Percentiles rank a stretch among this genome's conserved stretches.
These are phyloP conservation scores for Drosophila robusta DNA, from an alignment of 2,888 invertebrate species.

Conservation along the genomic window DNA sequence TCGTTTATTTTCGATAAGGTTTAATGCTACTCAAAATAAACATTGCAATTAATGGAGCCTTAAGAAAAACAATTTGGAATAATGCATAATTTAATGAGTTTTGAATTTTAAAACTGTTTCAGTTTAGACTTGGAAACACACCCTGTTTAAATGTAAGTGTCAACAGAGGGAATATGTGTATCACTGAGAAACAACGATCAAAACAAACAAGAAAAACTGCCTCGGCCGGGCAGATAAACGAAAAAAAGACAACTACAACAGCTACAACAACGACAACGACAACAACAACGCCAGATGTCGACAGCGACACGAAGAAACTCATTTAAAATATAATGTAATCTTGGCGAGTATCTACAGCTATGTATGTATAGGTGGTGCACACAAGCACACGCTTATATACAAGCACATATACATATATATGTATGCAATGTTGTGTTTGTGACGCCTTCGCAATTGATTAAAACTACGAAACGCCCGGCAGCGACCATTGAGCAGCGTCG, in stretches of 20 bases:
- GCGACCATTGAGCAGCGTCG: slow-evolving; percentile 25
- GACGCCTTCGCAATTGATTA: slow-evolving; percentile 72
- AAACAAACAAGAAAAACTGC: slow-evolving; percentile 75
- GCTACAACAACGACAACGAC: slow-evolving; percentile 18
- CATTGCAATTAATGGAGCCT: not conserved
- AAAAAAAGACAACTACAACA: slow-evolving; percentile 23
- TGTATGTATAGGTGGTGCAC: not conserved
- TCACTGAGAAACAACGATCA: slow-evolving; percentile 62
- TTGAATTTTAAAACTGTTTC: not conserved
- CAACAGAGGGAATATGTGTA: slow-evolving; percentile 19
- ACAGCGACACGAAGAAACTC: slow-evolving; percentile 33
- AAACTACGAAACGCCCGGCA: slow-evolving; percentile 55
- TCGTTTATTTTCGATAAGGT: not conserved
- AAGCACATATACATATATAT: not conserved
- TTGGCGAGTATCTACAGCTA: slow-evolving; percentile 5
- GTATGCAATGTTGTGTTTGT: slow-evolving; percentile 32
- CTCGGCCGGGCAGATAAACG: slow-evolving; percentile 42
- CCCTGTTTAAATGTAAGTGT: slow-evolving; percentile 9
- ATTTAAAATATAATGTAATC: slow-evolving; percentile 32
- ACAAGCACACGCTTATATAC: not conserved
- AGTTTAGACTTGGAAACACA: not conserved
- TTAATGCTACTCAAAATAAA: slow-evolving; percentile 4
- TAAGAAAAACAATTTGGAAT: not conserved
- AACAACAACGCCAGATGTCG: slow-evolving; percentile 40
- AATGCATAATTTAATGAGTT: not conserved